Conservation (phyloP, 2,888 invertebrate genomes). For the Cinara cedri region DNA sequence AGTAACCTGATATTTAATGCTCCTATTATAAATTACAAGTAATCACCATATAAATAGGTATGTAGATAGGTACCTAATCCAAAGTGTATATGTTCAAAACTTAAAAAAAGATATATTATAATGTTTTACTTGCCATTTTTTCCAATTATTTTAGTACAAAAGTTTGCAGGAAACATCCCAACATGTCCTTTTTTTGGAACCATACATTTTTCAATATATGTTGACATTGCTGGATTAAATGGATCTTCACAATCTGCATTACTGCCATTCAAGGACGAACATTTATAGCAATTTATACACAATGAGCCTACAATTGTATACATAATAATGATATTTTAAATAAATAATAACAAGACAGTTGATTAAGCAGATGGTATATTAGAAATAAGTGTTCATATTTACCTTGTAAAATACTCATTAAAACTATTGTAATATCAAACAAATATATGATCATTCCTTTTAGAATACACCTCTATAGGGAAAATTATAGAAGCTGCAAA, state of each 20-base stretch:
- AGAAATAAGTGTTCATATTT: not conserved
- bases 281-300: conserved; percentile 66
- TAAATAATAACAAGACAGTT: not conserved
- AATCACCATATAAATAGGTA: too few relatives aligned
- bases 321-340: not conserved
- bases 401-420: conserved; percentile 53
- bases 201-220: conserved; percentile 64
- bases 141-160: conserved; percentile 67
- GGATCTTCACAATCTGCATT: conserved; percentile 66
- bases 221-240: conserved; percentile 64
- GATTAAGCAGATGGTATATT: too few relatives aligned
- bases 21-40: too few relatives aligned
- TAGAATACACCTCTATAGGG: conserved; percentile 3
- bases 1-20: too few relatives aligned
- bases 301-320: conserved; percentile 57
- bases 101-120: not conserved
- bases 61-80: too few relatives aligned
- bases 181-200: conserved; percentile 65
- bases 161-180: conserved; percentile 66
- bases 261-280: conserved; percentile 65
- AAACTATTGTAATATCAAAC: conserved; percentile 54
- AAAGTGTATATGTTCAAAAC: too few relatives aligned
- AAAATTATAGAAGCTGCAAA: conserved; percentile 24
- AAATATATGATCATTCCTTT: conserved; percentile 54
- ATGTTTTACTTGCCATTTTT: conserved; percentile 63